These are phyloP conservation scores for Lypha dubia DNA, from an alignment of 2,888 invertebrate species.

Conservation along the genomic window DNA sequence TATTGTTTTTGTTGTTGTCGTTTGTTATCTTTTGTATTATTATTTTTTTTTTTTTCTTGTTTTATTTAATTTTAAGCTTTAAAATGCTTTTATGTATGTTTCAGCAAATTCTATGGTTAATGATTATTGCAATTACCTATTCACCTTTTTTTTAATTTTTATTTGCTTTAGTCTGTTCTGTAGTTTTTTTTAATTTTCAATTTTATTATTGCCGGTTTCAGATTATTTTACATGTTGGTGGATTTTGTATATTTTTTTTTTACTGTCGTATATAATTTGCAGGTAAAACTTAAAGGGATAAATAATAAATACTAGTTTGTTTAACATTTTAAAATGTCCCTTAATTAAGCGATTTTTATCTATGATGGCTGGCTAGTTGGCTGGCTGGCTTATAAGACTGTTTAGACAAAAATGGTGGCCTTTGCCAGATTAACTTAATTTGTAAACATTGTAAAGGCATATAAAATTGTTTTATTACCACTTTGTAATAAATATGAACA, in stretches of 20 bases:
- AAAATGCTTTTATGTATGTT: constrained; percentile 57
- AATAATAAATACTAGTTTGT: constrained; percentile 41
- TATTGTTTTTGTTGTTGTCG: constrained; percentile 33
- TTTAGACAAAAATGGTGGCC: not conserved
- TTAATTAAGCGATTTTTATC: constrained; percentile 50
- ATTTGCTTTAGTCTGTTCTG: constrained; percentile 15
- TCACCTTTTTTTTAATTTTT: constrained; percentile 42
- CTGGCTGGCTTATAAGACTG: no score
- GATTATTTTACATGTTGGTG: constrained; percentile 25
- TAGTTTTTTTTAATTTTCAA: not conserved
- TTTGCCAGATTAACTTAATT: not conserved
- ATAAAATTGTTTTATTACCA: not conserved
- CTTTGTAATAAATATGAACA: not conserved
- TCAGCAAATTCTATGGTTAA: constrained; percentile 62
- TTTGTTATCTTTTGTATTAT: constrained; percentile 42
- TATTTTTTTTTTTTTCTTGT: constrained; percentile 7
- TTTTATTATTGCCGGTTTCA: constrained; percentile 6
- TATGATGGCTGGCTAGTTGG: not conserved
- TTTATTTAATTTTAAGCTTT: constrained; percentile 34
- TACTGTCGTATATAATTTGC: constrained; percentile 26
- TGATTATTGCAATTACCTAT: constrained; percentile 69
- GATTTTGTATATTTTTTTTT: constrained; percentile 1
- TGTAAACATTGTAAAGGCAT: not conserved
- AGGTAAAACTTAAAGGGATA: constrained; percentile 31
- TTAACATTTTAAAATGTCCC: constrained; percentile 58